Evolutionary conservation across 1,140 invertebrate species (phyloP).

Genomic region (Caenorhabditis elegans): DNA sequence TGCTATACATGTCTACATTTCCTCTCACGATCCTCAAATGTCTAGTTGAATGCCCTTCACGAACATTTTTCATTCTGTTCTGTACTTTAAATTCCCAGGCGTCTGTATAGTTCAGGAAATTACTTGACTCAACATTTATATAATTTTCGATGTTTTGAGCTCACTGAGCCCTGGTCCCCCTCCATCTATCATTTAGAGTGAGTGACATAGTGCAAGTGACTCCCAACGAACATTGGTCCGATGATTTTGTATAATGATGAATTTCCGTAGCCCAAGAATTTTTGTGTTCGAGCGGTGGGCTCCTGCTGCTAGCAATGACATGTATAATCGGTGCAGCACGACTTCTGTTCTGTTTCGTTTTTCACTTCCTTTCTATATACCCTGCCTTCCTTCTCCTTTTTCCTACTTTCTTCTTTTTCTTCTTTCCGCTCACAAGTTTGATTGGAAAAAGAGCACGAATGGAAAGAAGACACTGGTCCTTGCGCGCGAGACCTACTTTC

Average conservation of each 20-base stretch:
- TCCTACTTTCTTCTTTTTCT: not conserved
- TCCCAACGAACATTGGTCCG: not conserved
- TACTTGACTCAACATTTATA: too few relatives aligned
- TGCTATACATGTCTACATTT: too few relatives aligned
- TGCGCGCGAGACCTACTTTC: too few relatives aligned
- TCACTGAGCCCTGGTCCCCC: not conserved
- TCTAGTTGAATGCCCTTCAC: too few relatives aligned
- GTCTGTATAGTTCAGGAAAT: too few relatives aligned
- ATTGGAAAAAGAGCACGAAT: constrained; percentile 23
- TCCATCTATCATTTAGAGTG: not conserved
- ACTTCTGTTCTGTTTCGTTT: constrained; percentile 27
- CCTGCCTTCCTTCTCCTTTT: not conserved
- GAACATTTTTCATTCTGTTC: too few relatives aligned
- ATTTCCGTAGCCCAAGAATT: too few relatives aligned
- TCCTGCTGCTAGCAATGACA: too few relatives aligned
- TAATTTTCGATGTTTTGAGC: not conserved
- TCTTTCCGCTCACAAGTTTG: constrained; percentile 29
- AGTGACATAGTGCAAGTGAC: constrained; percentile 1
- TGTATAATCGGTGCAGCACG: constrained; percentile 24
- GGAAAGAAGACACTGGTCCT: constrained; percentile 28
- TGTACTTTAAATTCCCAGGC: too few relatives aligned
- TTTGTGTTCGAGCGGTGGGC: too few relatives aligned
- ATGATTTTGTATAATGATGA: not conserved
- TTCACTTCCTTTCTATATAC: constrained; percentile 1
- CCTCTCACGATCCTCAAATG: too few relatives aligned